Conservation (phyloP, 2,888 invertebrate species). For the Aphidoletes aphidimyza region DNA sequence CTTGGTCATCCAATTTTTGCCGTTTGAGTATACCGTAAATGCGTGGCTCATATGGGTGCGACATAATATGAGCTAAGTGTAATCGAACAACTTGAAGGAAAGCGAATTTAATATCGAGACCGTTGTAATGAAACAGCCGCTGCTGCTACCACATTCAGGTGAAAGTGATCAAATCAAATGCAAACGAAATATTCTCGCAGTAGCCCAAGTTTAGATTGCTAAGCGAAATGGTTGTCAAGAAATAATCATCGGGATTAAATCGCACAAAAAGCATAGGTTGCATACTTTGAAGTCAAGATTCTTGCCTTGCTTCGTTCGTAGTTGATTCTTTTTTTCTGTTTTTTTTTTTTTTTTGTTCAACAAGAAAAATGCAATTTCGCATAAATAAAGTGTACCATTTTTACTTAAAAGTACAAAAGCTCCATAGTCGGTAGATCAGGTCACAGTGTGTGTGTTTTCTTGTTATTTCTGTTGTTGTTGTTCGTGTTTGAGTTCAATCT, state of each 20-base stretch:
- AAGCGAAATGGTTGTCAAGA: conserved; percentile 1
- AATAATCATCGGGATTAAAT: conserved; percentile 30
- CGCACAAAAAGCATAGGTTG: background rate
- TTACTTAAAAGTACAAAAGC: background rate
- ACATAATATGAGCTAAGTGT: conserved; percentile 13
- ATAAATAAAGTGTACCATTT: conserved; percentile 31
- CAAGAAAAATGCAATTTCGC: conserved; percentile 15
- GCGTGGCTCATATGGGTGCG: background rate
- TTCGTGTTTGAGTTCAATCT: background rate
- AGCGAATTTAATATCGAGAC: background rate
- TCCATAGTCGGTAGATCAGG: background rate
- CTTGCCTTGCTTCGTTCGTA: background rate
- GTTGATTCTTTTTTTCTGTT: background rate
- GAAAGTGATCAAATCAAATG: background rate
- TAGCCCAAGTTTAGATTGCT: background rate
- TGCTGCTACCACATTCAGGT: background rate
- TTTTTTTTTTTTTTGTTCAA: background rate
- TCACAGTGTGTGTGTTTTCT: too few relatives aligned
- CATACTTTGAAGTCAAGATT: background rate
- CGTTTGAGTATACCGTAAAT: conserved; percentile 6
- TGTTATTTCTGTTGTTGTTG: background rate
- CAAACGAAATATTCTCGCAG: background rate
- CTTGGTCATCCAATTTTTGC: background rate
- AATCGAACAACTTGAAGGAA: conserved; percentile 6
- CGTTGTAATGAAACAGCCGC: background rate